A percentile compares a stretch with the other conserved stretches of the same genome.
Evolutionary conservation across 1,140 invertebrate species (phyloP).

Genomic region (Bombus waltoni): DNA sequence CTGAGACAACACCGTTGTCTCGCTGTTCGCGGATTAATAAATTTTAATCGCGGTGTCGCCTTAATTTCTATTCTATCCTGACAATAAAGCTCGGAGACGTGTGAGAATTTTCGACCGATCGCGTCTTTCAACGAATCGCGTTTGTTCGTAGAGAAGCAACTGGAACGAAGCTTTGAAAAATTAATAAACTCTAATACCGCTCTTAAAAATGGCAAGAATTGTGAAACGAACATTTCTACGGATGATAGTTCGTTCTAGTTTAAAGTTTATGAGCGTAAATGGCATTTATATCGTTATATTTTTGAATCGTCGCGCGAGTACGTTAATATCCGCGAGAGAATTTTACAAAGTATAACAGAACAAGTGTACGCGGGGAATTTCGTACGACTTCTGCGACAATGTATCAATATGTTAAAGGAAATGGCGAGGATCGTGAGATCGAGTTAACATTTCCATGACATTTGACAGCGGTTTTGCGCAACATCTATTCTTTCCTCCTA

Average conservation of each 20-base stretch:
- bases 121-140: not conserved
- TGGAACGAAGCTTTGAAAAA: not conserved
- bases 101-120: not conserved
- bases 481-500: not conserved
- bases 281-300: no score
- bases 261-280: no score
- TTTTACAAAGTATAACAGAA: not conserved
- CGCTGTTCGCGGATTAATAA: not conserved
- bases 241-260: no score
- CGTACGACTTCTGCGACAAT: not conserved
- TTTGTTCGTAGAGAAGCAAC: not conserved
- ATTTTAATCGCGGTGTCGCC: not conserved
- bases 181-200: no score
- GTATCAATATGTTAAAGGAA: no score
- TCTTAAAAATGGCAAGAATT: no score
- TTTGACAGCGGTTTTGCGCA: constrained; percentile 7
- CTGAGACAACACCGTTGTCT: not conserved
- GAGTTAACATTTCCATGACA: constrained; percentile 48
- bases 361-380: not conserved
- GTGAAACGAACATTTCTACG: no score
- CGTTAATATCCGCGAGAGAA: not conserved
- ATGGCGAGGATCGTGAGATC: no score
- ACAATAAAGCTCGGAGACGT: no score
- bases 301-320: not conserved
- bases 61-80: not conserved